These are phyloP conservation scores for Elymnias hypermnestra DNA, from an alignment of 1,140 invertebrate species.

Conservation along the genomic window DNA sequence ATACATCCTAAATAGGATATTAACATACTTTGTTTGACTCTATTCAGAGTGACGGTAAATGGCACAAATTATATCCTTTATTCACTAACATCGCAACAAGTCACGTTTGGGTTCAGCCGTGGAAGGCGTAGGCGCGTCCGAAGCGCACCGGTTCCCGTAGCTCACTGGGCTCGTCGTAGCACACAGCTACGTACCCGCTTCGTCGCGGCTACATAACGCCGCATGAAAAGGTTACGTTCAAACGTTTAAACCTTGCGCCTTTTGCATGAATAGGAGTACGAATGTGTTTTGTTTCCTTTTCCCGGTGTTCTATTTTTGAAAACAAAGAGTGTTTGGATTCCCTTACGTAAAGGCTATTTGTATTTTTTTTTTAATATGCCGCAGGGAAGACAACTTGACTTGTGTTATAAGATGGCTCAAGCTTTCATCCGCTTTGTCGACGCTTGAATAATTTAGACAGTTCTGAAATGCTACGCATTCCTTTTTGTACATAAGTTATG, in stretches of 20 bases:
- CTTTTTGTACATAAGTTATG: background rate
- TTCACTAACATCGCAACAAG: slow-evolving; percentile 39
- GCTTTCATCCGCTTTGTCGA: slow-evolving; percentile 12
- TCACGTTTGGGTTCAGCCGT: slow-evolving; percentile 12
- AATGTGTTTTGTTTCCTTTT: slow-evolving; percentile 63
- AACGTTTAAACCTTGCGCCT: slow-evolving; percentile 65
- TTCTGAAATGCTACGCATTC: background rate
- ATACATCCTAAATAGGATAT: no score
- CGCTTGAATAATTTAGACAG: slow-evolving; percentile 10
- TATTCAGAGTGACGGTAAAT: no score
- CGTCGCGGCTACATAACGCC: slow-evolving; percentile 34
- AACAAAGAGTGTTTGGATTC: slow-evolving; percentile 54
- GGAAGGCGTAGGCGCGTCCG: slow-evolving; percentile 26
- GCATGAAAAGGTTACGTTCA: slow-evolving; percentile 61
- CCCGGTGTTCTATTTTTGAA: slow-evolving; percentile 50
- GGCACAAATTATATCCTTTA: slow-evolving; percentile 25
- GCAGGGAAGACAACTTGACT: slow-evolving; percentile 17
- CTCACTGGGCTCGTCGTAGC: slow-evolving; percentile 49
- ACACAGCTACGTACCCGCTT: slow-evolving; percentile 37
- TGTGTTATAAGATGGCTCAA: slow-evolving; percentile 11
- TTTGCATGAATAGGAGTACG: slow-evolving; percentile 60
- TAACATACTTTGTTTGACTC: background rate
- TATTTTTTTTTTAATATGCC: slow-evolving; percentile 23
- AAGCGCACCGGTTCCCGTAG: slow-evolving; percentile 37
- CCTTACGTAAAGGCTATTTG: slow-evolving; percentile 28